Conservation (phyloP, 2,888 invertebrate genomes). For the Anoplius nigerrimus region DNA sequence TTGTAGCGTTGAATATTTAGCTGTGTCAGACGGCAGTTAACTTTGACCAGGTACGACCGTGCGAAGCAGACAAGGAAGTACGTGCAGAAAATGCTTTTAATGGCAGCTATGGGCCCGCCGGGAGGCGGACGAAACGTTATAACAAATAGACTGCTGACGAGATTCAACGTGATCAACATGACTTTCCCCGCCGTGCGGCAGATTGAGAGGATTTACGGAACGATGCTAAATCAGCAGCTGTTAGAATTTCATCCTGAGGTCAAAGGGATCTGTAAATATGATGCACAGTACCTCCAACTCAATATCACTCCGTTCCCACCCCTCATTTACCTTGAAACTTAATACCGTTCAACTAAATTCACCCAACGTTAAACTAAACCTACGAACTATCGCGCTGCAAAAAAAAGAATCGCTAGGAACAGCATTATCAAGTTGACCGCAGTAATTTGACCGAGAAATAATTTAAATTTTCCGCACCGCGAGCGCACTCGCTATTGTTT, state of each 20-base stretch:
- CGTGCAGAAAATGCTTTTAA: slow-evolving; percentile 86
- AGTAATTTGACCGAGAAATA: too few species aligned
- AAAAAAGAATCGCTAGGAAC: too few species aligned
- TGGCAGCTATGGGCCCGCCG: slow-evolving; percentile 90
- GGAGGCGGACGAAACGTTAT: slow-evolving; percentile 90
- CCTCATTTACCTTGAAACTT: too few species aligned
- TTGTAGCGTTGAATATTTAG: too few species aligned
- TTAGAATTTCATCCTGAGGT: slow-evolving; percentile 87
- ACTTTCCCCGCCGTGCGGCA: slow-evolving; percentile 89
- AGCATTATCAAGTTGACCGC: too few species aligned
- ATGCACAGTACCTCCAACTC: too few species aligned
- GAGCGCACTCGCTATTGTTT: too few species aligned
- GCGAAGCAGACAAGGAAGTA: slow-evolving; percentile 86
- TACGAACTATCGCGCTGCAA: too few species aligned
- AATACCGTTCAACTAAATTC: too few species aligned
- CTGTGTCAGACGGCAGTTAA: not conserved
- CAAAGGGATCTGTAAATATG: slow-evolving; percentile 79
- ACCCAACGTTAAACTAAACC: too few species aligned
- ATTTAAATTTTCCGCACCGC: too few species aligned
- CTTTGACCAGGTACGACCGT: slow-evolving; percentile 80
- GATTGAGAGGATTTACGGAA: slow-evolving; percentile 87
- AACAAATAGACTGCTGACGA: slow-evolving; percentile 85
- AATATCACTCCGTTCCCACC: too few species aligned
- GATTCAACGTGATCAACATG: slow-evolving; percentile 86
- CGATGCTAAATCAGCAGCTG: slow-evolving; percentile 88